phyloP scores from a whole-genome alignment of 1,140 invertebrate genomes.

The Myzus persicae region DNA sequence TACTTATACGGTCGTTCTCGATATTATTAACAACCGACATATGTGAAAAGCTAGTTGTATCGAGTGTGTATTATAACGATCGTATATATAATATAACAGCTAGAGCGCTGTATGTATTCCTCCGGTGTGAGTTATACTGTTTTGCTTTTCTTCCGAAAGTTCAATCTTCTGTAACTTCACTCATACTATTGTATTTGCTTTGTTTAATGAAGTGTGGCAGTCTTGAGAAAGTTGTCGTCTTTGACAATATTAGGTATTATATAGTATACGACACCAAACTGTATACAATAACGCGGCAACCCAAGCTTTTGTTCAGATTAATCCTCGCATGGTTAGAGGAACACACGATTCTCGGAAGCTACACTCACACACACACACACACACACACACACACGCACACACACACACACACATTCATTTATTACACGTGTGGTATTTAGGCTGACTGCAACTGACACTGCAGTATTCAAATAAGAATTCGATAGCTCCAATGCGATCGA shows the following conservation, averaged over 20 bases:
- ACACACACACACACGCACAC: too few relatives aligned
- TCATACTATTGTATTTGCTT: not conserved
- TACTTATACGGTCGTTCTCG: not conserved
- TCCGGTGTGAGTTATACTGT: not conserved
- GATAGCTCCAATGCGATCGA: not conserved
- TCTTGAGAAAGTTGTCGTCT: not conserved
- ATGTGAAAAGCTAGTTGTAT: not conserved
- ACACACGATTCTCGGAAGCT: not conserved
- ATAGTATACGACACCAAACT: not conserved
- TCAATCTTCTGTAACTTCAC: not conserved
- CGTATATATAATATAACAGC: not conserved
- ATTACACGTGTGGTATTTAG: not conserved
- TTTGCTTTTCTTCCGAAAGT: not conserved
- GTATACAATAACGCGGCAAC: not conserved
- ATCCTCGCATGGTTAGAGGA: not conserved
- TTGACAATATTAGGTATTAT: slow-evolving; percentile 2
- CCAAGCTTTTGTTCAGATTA: not conserved
- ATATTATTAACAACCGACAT: not conserved
- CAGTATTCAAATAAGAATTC: not conserved
- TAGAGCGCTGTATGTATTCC: not conserved
- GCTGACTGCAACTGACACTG: not conserved
- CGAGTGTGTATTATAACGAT: not conserved
- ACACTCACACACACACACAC: too few relatives aligned
- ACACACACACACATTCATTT: not conserved
- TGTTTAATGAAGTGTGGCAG: not conserved